Conservation (phyloP, 2,888 invertebrate genomes). For the Hetaerina titia region DNA sequence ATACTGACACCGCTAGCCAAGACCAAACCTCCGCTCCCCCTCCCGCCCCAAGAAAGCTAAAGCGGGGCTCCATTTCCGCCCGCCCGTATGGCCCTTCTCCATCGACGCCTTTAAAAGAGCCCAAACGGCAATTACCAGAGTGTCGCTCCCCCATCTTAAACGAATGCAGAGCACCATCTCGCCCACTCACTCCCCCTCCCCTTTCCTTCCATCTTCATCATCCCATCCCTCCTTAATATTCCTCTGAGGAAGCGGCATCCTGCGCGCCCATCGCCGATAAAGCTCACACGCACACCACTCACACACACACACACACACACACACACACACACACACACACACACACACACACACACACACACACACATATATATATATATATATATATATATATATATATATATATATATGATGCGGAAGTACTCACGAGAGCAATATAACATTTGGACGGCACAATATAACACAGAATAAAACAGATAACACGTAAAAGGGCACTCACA, state of each 20-base stretch:
- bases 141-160: constrained; percentile 31
- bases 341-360: too few relatives aligned
- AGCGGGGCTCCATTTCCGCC: constrained; percentile 49
- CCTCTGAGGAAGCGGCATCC: constrained; percentile 51
- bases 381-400: too few relatives aligned
- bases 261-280: not conserved
- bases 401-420: too few relatives aligned
- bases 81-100: constrained; percentile 61
- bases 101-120: constrained; percentile 60
- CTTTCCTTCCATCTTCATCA: not conserved
- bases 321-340: too few relatives aligned
- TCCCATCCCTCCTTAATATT: constrained; percentile 42
- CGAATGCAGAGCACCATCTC: constrained; percentile 51
- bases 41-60: not conserved
- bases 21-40: not conserved
- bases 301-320: too few relatives aligned
- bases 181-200: not conserved
- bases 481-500: too few relatives aligned
- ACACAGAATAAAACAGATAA: too few relatives aligned
- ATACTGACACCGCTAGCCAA: too few relatives aligned
- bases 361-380: too few relatives aligned
- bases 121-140: constrained; percentile 57
- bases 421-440: too few relatives aligned
- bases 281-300: not conserved
- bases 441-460: too few relatives aligned